Evolutionary conservation across 2,888 invertebrate species (phyloP), one percentile per base, ranked within the genome.

Genomic region (Neoaliturus tenellus): DNA sequence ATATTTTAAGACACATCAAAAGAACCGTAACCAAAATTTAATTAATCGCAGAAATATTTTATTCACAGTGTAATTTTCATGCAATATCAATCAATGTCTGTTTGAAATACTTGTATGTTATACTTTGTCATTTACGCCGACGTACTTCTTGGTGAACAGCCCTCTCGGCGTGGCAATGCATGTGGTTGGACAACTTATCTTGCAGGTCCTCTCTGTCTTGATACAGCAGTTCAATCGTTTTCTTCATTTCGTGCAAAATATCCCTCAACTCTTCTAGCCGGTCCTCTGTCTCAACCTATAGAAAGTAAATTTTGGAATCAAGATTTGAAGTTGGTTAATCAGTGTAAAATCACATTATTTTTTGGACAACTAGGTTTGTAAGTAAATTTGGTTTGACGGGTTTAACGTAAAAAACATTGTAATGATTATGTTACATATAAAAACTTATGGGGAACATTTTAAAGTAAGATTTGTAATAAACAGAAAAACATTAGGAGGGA

Each of bases 181-280:
- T 31, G 31, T 51, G 78, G 33, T 78, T 78, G 20, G 33, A 31
- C n/a, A 78, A 55, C 20, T 78, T 51, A 3, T 51, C 48, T 28
- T 78, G n/a, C 25, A 78, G 23, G 1, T 78, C 78, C 4, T 78
- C 48, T 20, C 55, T 48, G 28, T 78, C 78, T 5, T 6, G 31
- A 35, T 78, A 33, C n/a, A 51, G 23, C 20, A 55, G 20, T n/a
- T 78, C 78, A n/a, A 78, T 78, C 2, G 78, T 55, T 28, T 55
- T 31, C 35, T 55, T 78, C 78, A 78, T 78, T n/a, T 78, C 78
- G 23, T 55, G 78, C 55, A 78, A 35, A n/a, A 78, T 48, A 55
- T 78, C 78, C 35, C 33, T 78, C 55, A 78, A 25, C 17, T 31
- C 55, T n/a, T 78, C 78, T 33, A 78, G 23, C 10, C 35, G 14